phyloP scores from a whole-genome alignment of 2,888 invertebrate genomes.

The Diaperis boleti region DNA sequence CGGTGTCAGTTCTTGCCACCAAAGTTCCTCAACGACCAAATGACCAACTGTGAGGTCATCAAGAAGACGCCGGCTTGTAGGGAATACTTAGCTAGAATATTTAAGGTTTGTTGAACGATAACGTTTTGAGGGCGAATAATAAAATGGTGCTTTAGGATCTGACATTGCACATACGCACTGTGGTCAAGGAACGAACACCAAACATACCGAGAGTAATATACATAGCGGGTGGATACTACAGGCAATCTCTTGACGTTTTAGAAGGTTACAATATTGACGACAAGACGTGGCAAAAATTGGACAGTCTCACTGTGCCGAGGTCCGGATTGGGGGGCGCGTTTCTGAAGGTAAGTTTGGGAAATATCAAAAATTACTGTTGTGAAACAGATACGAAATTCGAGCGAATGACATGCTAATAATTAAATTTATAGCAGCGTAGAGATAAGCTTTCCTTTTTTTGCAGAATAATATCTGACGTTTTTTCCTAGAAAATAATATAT shows the following conservation, averaged over 20 bases:
- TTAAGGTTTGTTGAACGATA: no score
- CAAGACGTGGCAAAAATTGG: conserved; percentile 84
- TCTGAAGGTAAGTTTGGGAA: conserved; percentile 72
- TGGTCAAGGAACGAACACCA: conserved; percentile 87
- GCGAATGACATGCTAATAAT: no score
- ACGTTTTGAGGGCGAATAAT: no score
- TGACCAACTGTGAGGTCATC: conserved; percentile 89
- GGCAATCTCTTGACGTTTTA: conserved; percentile 87
- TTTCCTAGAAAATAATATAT: no score
- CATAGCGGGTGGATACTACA: conserved; percentile 90
- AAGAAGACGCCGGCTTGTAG: conserved; percentile 90
- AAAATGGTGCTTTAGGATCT: no score
- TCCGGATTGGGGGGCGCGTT: conserved; percentile 91
- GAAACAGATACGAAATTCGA: no score
- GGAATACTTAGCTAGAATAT: conserved; percentile 90
- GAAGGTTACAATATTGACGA: conserved; percentile 92
- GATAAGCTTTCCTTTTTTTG: no score
- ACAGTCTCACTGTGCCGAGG: conserved; percentile 87
- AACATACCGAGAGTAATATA: conserved; percentile 92
- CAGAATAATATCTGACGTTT: no score
- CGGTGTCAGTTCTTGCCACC: conserved; percentile 94
- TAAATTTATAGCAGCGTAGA: no score
- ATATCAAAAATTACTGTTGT: no score
- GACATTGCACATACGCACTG: conserved; percentile 87
- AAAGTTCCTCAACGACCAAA: conserved; percentile 89